These are phyloP conservation scores for Xiphophorus birchmanni DNA, from an alignment of 2,797 vertebrate genomes.

Conservation along the genomic window DNA sequence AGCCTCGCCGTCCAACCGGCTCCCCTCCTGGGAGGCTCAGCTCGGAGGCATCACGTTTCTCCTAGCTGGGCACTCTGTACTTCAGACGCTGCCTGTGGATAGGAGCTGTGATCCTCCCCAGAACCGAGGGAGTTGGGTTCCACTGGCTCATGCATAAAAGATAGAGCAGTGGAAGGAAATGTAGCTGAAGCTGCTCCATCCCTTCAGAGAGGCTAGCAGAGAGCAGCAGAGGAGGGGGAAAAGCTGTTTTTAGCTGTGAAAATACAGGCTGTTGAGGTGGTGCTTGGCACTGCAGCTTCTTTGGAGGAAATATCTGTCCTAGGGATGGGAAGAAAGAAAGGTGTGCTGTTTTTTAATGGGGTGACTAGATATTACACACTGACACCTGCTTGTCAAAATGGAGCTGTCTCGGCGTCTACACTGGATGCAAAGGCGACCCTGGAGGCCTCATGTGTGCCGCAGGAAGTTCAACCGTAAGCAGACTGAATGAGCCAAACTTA, in stretches of 20 bases:
- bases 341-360: conserved; percentile 47
- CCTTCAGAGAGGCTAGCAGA: not conserved
- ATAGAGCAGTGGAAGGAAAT: conserved; percentile 63
- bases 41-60: conserved; percentile 63
- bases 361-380: conserved; percentile 37
- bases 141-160: conserved; percentile 83
- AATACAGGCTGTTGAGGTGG: conserved; percentile 22
- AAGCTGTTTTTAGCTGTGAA: not conserved
- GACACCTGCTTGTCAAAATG: conserved; percentile 80
- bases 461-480: conserved; percentile 89
- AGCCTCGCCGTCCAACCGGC: conserved; percentile 30
- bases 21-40: conserved; percentile 20
- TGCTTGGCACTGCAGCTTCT: conserved; percentile 29
- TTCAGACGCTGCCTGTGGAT: conserved; percentile 43
- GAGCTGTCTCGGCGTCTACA: conserved; percentile 86
- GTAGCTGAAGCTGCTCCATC: conserved; percentile 44
- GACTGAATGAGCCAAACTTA: not conserved
- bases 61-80: conserved; percentile 29
- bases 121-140: conserved; percentile 74
- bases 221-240: not conserved
- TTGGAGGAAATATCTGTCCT: conserved; percentile 28
- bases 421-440: conserved; percentile 87
- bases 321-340: conserved; percentile 47
- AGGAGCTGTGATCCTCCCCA: conserved; percentile 39
- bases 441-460: conserved; percentile 81